phyloP scores from a whole-genome alignment of 2,113 vertebrate species.

The Plotosus lineatus region DNA sequence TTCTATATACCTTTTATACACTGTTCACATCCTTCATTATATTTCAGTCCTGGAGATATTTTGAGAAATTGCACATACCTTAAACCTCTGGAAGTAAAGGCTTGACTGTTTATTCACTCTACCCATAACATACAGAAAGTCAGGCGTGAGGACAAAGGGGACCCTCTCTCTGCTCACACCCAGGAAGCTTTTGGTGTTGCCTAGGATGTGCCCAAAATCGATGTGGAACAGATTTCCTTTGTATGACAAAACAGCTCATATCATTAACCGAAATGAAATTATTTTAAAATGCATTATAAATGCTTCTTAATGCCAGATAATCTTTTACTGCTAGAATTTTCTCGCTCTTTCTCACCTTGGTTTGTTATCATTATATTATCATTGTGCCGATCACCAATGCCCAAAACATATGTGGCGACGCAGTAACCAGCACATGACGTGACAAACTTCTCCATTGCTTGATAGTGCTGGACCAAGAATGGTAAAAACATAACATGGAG shows the following conservation, averaged over 20 bases:
- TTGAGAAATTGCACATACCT: conserved; percentile 59
- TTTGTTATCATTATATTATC: conserved; percentile 82
- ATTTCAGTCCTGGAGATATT: neutral
- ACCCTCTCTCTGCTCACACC: conserved; percentile 73
- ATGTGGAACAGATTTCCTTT: conserved; percentile 80
- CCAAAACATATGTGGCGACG: conserved; percentile 77
- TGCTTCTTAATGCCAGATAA: neutral
- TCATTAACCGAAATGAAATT: neutral
- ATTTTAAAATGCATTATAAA: neutral
- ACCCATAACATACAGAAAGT: conserved; percentile 79
- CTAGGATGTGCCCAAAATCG: conserved; percentile 80
- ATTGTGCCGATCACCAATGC: conserved; percentile 80
- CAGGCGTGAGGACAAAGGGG: conserved; percentile 79
- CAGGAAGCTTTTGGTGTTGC: conserved; percentile 74
- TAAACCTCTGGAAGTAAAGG: conserved; percentile 74
- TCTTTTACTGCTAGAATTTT: neutral
- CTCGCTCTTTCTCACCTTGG: conserved; percentile 61
- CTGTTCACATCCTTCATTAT: neutral
- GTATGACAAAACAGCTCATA: neutral
- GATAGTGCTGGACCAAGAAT: conserved; percentile 63
- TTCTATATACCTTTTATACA: neutral
- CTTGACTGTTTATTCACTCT: conserved; percentile 66
- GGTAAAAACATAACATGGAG: neutral
- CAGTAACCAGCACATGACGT: conserved; percentile 80
- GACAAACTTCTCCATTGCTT: conserved; percentile 73